These are phyloP conservation scores for Sphaeridia pumilis DNA, from an alignment of 2,888 invertebrate species.

Conservation along the genomic window DNA sequence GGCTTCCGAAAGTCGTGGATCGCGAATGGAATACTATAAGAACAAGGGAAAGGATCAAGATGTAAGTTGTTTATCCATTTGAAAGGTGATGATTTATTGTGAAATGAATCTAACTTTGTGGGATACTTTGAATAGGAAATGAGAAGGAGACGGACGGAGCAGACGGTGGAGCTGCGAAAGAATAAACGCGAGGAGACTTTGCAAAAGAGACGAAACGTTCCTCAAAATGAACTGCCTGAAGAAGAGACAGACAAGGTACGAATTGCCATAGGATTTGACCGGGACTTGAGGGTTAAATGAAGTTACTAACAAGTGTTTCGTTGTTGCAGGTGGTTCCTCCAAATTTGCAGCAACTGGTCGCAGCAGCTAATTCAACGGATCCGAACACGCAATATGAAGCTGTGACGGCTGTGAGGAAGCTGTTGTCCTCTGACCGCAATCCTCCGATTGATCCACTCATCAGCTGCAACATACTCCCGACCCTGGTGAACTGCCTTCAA, in stretches of 20 bases:
- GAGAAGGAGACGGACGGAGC: slow-evolving; percentile 91
- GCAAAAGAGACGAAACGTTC: slow-evolving; percentile 91
- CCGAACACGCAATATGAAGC: slow-evolving; percentile 41
- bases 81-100: too few species aligned
- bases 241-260: slow-evolving; percentile 31
- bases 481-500: slow-evolving; percentile 38
- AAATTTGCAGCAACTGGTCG: slow-evolving; percentile 30
- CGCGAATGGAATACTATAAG: slow-evolving; percentile 81
- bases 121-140: too few species aligned
- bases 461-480: slow-evolving; percentile 66
- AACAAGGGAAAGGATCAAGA: slow-evolving; percentile 99
- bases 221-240: slow-evolving; percentile 53
- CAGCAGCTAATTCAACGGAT: slow-evolving; percentile 28
- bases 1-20: slow-evolving; percentile 25
- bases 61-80: too few species aligned
- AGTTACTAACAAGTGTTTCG: not conserved
- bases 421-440: slow-evolving; percentile 74
- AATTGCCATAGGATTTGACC: not conserved
- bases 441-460: slow-evolving; percentile 86
- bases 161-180: slow-evolving; percentile 91
- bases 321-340: slow-evolving; percentile 18
- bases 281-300: not conserved
- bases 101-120: too few species aligned
- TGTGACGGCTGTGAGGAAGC: slow-evolving; percentile 72
- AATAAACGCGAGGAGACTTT: slow-evolving; percentile 96